Conservation (phyloP, 37 sponge, comb jelly and placozoan species). For the Tethya wilhelma region DNA sequence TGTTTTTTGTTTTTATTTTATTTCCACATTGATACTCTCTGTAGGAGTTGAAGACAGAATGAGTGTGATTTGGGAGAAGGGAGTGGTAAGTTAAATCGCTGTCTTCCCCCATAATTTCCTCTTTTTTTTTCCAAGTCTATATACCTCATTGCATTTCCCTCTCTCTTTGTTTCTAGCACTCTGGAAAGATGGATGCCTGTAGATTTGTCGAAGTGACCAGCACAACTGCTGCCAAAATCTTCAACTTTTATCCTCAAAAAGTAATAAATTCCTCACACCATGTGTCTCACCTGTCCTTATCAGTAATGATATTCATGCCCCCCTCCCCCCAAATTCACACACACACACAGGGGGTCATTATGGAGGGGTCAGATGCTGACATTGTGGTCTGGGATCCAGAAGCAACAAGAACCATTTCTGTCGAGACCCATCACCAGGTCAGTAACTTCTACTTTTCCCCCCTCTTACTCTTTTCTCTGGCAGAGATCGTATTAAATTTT, state of each 20-base stretch:
- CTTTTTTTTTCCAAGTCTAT: neutral
- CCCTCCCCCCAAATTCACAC: constrained; percentile 30
- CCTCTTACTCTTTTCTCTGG: no score
- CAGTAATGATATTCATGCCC: neutral
- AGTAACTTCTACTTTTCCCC: constrained; percentile 74
- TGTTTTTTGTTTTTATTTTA: no score
- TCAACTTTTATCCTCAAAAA: constrained; percentile 87
- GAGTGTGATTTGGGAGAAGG: constrained; percentile 96
- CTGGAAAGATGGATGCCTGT: constrained; percentile 85
- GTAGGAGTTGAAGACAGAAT: constrained; percentile 89
- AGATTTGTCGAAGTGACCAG: constrained; percentile 85
- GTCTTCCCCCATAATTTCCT: neutral
- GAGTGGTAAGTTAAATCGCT: constrained; percentile 56
- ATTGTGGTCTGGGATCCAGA: constrained; percentile 89
- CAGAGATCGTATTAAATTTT: no score
- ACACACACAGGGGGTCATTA: constrained; percentile 76
- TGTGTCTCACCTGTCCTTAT: no score
- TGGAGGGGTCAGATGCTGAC: constrained; percentile 89
- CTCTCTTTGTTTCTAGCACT: constrained; percentile 77
- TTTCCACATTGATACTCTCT: constrained; percentile 12
- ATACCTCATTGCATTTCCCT: constrained; percentile 68
- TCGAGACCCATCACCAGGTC: constrained; percentile 91
- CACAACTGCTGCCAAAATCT: constrained; percentile 84
- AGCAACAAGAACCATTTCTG: constrained; percentile 81
- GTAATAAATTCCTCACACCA: no score